Evolutionary conservation across 2,888 invertebrate genomes (phyloP), one percentile per base, ranked within the genome.

Genomic region (Leucozona laternaria): DNA sequence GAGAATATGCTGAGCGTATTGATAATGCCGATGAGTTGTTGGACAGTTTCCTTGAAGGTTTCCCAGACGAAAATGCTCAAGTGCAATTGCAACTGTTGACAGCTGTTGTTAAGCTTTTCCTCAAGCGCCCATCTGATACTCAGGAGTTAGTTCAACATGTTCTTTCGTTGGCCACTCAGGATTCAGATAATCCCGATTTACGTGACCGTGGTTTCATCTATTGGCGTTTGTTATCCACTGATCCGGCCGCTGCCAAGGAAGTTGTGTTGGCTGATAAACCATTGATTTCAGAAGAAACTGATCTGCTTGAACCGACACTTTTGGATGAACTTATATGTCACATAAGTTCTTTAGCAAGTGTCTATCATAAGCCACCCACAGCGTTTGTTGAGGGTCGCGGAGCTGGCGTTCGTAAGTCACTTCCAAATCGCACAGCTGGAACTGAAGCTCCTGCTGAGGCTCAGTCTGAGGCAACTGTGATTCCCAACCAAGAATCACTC

Each of bases 251-350:
- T 0, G 99, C 99, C 25, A 99, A 99, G 92, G 99, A 99, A 93
- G 99, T 99, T 43, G 99, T 99, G 1, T 93, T 99, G 60, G 99
- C 99, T 0, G 99, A 99, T 93, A 99, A 99, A 91, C 99, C 99
- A 0, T 94, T 99, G 73, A 99, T 99, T 91, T 98, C 98, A 0
- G 99, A 99, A 92, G 99, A 99, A 94, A 99, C 99, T 0, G 99
- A 99, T 94, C 94, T 99, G 57, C 93, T 99, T 88, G 99, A 99
- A 92, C 99, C 99, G 0, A 99, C 99, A 0, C 93, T 99, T 53
- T 93, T 99, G 86, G 99, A 99, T 92, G 99, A 99, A 93, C 95
- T 99, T 78, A 99, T 99, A 91, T 99, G 99, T 92, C 99, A 99
- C 93, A 99, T 99, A 91, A 98, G 98, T 85, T 98, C 98, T 57